phyloP scores from a whole-genome alignment of 2,797 vertebrate species.

The Ctenosaura bakeri region DNA sequence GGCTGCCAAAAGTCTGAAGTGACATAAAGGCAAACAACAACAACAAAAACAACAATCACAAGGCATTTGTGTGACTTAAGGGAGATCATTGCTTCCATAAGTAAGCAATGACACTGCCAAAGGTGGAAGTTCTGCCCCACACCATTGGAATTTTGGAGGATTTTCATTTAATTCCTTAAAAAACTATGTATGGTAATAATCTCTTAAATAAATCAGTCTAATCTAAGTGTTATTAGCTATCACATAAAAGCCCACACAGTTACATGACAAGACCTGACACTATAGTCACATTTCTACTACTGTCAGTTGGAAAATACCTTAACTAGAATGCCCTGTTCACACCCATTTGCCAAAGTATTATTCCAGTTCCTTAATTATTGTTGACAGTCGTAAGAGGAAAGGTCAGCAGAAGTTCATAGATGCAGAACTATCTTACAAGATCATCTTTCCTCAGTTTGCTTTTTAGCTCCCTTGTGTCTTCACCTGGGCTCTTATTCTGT shows the following conservation, averaged over 20 bases:
- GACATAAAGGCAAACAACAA: too few species aligned
- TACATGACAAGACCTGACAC: not conserved
- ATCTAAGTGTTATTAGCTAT: not conserved
- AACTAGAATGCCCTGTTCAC: not conserved
- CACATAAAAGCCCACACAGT: not conserved
- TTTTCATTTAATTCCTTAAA: not conserved
- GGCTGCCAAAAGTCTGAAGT: too few species aligned
- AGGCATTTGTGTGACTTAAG: not conserved
- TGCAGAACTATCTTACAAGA: not conserved
- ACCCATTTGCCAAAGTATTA: slow-evolving; percentile 10
- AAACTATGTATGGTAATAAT: not conserved
- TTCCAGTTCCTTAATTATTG: slow-evolving; percentile 14
- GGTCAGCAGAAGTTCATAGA: slow-evolving; percentile 11
- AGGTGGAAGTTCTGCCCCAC: too few species aligned
- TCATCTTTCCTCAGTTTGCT: not conserved
- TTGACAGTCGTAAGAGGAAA: not conserved
- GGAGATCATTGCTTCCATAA: not conserved
- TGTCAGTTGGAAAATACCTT: not conserved
- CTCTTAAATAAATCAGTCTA: not conserved
- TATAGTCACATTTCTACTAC: not conserved
- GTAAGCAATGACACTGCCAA: not conserved
- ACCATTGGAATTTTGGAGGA: not conserved
- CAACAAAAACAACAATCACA: too few species aligned
- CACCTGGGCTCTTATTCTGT: not conserved
- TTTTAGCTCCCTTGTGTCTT: slow-evolving; percentile 9